Base-by-base conservation (phyloP, 1,140 invertebrate genomes). In the Dinoponera quadriceps region DNA sequence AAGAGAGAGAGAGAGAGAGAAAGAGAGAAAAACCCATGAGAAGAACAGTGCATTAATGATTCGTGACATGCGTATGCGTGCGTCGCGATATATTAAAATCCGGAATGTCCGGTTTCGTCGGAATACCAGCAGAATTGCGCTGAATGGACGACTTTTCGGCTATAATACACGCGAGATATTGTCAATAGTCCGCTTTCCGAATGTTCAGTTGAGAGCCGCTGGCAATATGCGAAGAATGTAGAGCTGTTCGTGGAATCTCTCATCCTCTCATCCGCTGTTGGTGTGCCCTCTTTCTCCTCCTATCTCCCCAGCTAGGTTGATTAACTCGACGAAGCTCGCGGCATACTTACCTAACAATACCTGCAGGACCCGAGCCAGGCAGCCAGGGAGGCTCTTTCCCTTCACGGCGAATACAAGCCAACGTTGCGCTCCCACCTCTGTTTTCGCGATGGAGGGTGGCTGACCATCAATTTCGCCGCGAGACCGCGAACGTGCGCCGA, bases 261-360 rank as follows among this genome's bases (percentile, higher is more conserved):
- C 75, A 62, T 68, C 66, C 77, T 69, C 55, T 69, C 25, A 27
- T 69, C 54, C 59, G 13, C 60, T 49, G 51, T 65, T 59, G 29
- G 25, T 69, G 25, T 69, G 33, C 49, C 9, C 44, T 25, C 51
- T 78, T 49, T 62, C 55, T 65, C 25, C 57, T 51, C 0, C 22
- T 18, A 18, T 51, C 73, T 66, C 16, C 9, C 25, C 62, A 38
- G 22, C 33, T 55, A 77, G 73, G 60, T 83, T 65, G 81, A 83
- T 83, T 83, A 77, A 83, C 73, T 83, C 73, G 73, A 57, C 51
- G 59, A 77, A 77, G 57, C 81, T 77, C 29, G 62, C 60, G 73
- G 81, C 73, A 83, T 77, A 83, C 81, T 83, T 83, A 66, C 73
- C 49, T 83, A 83, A 83, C 73, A 83, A 83, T 78, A 78, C 73